Evolutionary conservation across 2,888 invertebrate species (phyloP), one percentile per base, ranked within the genome.

Genomic region (Ophion slaviceki): DNA sequence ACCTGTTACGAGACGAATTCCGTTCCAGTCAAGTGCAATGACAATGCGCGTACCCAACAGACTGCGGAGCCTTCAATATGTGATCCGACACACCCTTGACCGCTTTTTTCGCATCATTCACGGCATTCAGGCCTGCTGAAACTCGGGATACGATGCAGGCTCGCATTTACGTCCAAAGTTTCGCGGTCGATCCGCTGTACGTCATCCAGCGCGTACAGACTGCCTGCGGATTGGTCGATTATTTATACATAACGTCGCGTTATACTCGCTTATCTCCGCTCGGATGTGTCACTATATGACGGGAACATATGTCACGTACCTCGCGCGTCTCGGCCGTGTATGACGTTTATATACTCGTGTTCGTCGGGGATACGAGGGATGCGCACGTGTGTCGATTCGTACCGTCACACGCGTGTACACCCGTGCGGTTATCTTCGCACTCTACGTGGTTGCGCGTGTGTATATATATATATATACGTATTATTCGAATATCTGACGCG

Each of bases 191-290:
- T 59, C 72, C 36, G 3, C 32, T 36, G 6, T 17, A 62, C 59
- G 59, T 61, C 72, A 74, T 74, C 45, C 61, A 32, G 47, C 47
- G 11, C 10, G 14, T 57, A 70, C 64, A 64, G 71, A 36, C 36
- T 57, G 36, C 24, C 32, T 66, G 53, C 24, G 47, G 72, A 72
- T 80, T 36, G 24, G 57, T 72, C 57, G 80, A 80, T 80, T 80
- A 80, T 80, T 80, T 72, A 80, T 80, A 71, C 64, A 68, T 66
- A 61, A 71, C 71, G 72, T 85, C 80, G 62, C 24, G 40, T 80
- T 32, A 67, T 47, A 47, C 47, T 10, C 24, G 70, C 47, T 81
- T 75, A 78, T 81, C 78, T 70, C 72, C 61, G 62, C 68, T 77
- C 5, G 75, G 72, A 75, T 75, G 75, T 81, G 70, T 75, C 81